phyloP scores from a whole-genome alignment of 2,888 invertebrate genomes.

The Shargacucullia verbasci region DNA sequence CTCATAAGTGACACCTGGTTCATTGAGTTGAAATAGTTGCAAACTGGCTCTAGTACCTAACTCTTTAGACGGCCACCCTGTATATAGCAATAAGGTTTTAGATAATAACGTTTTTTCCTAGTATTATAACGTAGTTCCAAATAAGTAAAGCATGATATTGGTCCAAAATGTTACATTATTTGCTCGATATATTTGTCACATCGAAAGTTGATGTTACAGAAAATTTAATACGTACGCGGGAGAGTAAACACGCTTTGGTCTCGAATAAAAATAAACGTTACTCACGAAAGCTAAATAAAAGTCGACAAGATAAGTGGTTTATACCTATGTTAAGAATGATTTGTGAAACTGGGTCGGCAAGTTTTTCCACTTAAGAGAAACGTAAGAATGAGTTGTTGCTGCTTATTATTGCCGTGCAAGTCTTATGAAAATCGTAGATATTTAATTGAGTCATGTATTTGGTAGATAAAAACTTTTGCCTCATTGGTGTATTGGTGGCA shows the following conservation, averaged over 20 bases:
- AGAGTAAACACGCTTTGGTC: slow-evolving; percentile 15
- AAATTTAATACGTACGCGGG: slow-evolving; percentile 28
- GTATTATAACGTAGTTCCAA: too few species aligned
- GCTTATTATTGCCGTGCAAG: not conserved
- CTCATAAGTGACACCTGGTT: too few species aligned
- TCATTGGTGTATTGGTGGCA: too few species aligned
- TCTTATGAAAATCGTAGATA: too few species aligned
- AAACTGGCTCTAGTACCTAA: too few species aligned
- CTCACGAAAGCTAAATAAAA: slow-evolving; percentile 21
- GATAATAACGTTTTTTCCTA: too few species aligned
- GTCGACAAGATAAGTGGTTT: slow-evolving; percentile 21
- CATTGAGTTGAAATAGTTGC: too few species aligned
- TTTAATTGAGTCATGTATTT: too few species aligned
- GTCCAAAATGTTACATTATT: slow-evolving; percentile 20
- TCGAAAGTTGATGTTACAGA: slow-evolving; percentile 28
- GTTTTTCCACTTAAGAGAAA: too few species aligned
- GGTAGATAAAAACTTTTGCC: too few species aligned
- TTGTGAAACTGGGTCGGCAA: slow-evolving; percentile 22
- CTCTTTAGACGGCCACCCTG: too few species aligned
- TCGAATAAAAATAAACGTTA: slow-evolving; percentile 31
- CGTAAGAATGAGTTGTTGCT: not conserved
- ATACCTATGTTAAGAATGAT: slow-evolving; percentile 27
- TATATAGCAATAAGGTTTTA: too few species aligned
- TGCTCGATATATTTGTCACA: slow-evolving; percentile 22
- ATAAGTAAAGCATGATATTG: not conserved